Evolutionary conservation across 1,140 invertebrate genomes (phyloP), one percentile per base, ranked within the genome.

Genomic region (Formica selysi): DNA sequence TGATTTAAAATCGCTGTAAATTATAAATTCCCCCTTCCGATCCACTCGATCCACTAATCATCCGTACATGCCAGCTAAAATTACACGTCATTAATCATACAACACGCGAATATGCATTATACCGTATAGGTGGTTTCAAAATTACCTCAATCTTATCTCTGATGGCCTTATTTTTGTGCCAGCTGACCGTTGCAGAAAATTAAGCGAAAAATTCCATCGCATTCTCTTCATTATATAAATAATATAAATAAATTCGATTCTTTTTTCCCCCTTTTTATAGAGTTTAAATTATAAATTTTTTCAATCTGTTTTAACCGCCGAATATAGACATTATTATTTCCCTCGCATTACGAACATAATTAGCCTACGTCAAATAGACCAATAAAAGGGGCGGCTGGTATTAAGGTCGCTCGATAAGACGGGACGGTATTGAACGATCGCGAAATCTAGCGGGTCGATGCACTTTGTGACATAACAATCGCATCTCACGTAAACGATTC

Each of bases 401-500:
- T 73, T 73, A 73, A 73, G 67, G 51, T 81, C 79, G 79, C 36
- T 81, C 65, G 67, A 81, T 81, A 68, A 73, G 36, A 71, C 5
- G 44, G 32, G 3, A 65, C 1, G 62, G 2, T 67, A 67, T 79
- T 32, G 32, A 68, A 38, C 32, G 51, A 81, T 81, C 65, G 67
- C 11, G 36, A 71, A 73, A 81, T 81, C 67, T 59, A n/a, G 51
- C 65, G 29, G 65, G 78, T 71, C 78, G 67, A 59, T 71, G 65
- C 22, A 81, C 78, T 26, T 41, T 57, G 48, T 41, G 71, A 71
- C 16, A 6, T 81, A 71, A 71, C 51, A 81, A 81, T 71, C 36
- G 65, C 19, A 81, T 81, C 26, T 81, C 78, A 81, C 67, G 78
- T 81, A 81, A 81, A 61, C 67, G 79, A 81, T 81, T 73, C 67